Percentiles rank a stretch among this genome's conserved stretches.
Evolutionary conservation across 2,888 invertebrate species (phyloP).

Genomic region (Agapetus fuscipes): DNA sequence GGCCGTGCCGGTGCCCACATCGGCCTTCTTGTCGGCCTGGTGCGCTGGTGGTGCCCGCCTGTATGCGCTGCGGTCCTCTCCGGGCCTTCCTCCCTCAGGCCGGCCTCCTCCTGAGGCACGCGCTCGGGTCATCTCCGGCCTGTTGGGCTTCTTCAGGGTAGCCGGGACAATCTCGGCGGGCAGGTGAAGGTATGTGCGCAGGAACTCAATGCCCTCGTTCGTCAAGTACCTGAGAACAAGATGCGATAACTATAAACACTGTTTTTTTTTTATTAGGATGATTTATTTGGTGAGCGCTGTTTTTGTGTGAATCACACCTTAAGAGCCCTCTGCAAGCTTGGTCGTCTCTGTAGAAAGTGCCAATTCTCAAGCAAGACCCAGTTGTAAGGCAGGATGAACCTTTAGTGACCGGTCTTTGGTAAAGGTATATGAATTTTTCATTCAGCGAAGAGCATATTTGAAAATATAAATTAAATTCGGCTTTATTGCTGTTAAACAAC

Average conservation of each 20-base stretch:
- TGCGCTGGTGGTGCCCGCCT: constrained; percentile 61
- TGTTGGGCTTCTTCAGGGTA: constrained; percentile 85
- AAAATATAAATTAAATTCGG: background rate
- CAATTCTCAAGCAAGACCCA: too few species aligned
- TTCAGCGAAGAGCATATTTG: too few species aligned
- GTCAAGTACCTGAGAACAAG: constrained; percentile 73
- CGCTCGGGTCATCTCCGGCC: constrained; percentile 77
- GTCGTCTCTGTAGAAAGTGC: too few species aligned
- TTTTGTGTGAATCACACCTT: too few species aligned
- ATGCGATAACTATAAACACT: background rate
- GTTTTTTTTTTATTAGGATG: too few species aligned
- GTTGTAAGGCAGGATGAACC: too few species aligned
- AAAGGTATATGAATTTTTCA: too few species aligned
- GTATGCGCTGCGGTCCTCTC: constrained; percentile 78
- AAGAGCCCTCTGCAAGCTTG: too few species aligned
- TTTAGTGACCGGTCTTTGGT: too few species aligned
- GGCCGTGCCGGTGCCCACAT: constrained; percentile 91
- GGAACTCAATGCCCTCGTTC: constrained; percentile 95
- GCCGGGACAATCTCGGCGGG: constrained; percentile 98
- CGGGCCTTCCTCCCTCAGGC: constrained; percentile 57
- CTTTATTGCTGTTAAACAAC: background rate
- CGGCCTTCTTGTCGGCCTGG: constrained; percentile 85
- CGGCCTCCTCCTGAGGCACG: constrained; percentile 56
- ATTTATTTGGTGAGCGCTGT: too few species aligned
- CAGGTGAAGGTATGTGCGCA: constrained; percentile 90